Evolutionary conservation across 2,888 invertebrate species (phyloP).

Genomic region (Pyrgus malvae): DNA sequence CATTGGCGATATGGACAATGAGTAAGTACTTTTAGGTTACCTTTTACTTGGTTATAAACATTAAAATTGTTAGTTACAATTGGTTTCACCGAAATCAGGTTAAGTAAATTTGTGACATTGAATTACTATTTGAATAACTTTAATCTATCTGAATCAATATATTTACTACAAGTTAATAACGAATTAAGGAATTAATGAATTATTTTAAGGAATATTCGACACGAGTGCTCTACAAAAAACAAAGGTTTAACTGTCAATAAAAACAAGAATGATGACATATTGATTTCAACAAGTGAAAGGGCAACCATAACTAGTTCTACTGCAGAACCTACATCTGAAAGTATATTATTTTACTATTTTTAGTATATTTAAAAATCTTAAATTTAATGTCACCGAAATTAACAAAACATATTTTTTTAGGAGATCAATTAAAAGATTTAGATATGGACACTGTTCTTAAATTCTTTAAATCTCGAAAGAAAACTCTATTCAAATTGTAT

Average conservation of each 20-base stretch:
- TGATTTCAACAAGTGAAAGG: background rate
- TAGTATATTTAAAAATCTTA: too few relatives aligned
- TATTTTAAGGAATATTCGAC: slow-evolving; percentile 2
- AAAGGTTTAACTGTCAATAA: background rate
- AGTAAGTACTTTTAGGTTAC: slow-evolving; percentile 51
- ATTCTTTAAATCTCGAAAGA: background rate
- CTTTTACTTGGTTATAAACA: too few relatives aligned
- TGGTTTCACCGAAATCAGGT: too few relatives aligned
- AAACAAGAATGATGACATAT: background rate
- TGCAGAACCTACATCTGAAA: too few relatives aligned
- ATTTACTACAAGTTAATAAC: background rate
- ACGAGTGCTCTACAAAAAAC: background rate
- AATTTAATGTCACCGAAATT: too few relatives aligned
- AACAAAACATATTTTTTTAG: slow-evolving; percentile 13
- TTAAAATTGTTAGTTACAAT: too few relatives aligned
- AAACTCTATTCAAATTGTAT: background rate
- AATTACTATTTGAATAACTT: too few relatives aligned
- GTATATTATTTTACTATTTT: too few relatives aligned
- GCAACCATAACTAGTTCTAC: too few relatives aligned
- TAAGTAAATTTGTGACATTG: too few relatives aligned
- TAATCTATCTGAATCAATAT: too few relatives aligned
- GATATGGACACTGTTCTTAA: background rate
- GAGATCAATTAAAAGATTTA: slow-evolving; percentile 3
- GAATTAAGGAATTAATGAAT: background rate
- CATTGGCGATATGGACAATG: slow-evolving; percentile 59